Conservation (phyloP, 2,888 invertebrate genomes). For the Drosophila parthenogenetica region DNA sequence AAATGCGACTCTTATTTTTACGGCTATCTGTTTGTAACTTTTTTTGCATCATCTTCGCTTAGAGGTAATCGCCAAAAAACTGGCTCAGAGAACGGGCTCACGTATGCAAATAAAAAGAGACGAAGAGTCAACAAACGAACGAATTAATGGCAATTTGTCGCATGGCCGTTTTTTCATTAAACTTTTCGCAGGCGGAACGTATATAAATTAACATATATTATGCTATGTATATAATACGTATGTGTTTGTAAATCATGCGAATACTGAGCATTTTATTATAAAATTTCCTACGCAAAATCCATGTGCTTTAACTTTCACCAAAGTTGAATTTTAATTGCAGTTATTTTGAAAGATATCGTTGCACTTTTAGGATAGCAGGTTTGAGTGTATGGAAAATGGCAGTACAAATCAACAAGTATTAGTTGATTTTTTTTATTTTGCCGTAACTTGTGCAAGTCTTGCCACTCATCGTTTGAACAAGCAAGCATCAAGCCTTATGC, state of each 20-base stretch:
- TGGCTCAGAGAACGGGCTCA: slow-evolving; percentile 55
- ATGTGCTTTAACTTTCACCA: slow-evolving; percentile 69
- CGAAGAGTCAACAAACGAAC: slow-evolving; percentile 70
- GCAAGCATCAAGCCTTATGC: slow-evolving; percentile 46
- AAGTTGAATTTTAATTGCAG: slow-evolving; percentile 66
- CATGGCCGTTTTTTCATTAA: slow-evolving; percentile 28
- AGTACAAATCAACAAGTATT: slow-evolving; percentile 58
- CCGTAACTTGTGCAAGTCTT: slow-evolving; percentile 18
- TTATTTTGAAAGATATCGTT: slow-evolving; percentile 42
- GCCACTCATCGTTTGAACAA: slow-evolving; percentile 41
- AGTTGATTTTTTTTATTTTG: slow-evolving; percentile 12
- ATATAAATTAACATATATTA: slow-evolving; percentile 64
- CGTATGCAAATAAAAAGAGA: slow-evolving; percentile 63
- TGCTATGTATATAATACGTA: slow-evolving; percentile 6
- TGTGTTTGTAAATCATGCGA: slow-evolving; percentile 59
- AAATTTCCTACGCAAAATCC: slow-evolving; percentile 56
- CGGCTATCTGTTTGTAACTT: slow-evolving; percentile 15
- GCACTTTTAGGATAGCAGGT: slow-evolving; percentile 35
- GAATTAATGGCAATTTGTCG: slow-evolving; percentile 72
- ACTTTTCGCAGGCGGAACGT: slow-evolving; percentile 40
- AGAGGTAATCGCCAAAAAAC: slow-evolving; percentile 49
- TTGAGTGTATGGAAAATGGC: slow-evolving; percentile 16
- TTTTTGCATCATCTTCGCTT: slow-evolving; percentile 41
- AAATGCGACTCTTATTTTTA: slow-evolving; percentile 37
- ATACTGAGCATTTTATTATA: slow-evolving; percentile 58